phyloP scores from a whole-genome alignment of 2,797 vertebrate species.

The Buceros bicornis region DNA sequence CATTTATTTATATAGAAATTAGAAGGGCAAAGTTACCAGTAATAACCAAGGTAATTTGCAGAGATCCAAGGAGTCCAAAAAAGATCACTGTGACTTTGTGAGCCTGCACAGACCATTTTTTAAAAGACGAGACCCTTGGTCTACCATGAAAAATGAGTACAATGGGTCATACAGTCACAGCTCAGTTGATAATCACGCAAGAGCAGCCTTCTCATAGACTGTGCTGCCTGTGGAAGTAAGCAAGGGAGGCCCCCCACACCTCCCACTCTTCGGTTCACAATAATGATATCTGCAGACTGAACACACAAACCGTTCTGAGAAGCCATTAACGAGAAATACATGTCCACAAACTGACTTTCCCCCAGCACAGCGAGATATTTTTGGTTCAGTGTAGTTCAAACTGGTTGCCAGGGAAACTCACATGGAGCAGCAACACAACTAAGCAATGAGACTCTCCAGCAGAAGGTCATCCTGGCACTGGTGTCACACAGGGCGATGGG shows the following conservation, averaged over 20 bases:
- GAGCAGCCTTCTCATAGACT: not conserved
- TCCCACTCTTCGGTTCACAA: not conserved
- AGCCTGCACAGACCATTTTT: not conserved
- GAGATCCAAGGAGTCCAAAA: not conserved
- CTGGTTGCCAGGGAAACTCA: conserved; percentile 48
- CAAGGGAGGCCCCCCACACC: rapidly evolving
- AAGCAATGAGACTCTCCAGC: conserved; percentile 14
- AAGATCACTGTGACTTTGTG: not conserved
- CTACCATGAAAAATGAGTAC: not conserved
- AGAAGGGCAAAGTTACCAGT: not conserved
- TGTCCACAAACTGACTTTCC: conserved; percentile 7
- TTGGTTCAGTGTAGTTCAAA: conserved; percentile 26
- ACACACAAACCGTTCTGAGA: not conserved
- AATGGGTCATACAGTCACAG: not conserved
- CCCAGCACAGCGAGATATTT: conserved; percentile 39
- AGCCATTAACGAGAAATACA: conserved; percentile 2
- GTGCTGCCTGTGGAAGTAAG: not conserved
- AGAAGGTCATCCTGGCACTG: conserved; percentile 36
- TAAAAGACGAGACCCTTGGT: rapidly evolving
- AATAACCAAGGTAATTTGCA: not conserved
- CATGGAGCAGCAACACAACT: not conserved
- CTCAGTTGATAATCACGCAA: not conserved
- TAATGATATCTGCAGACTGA: not conserved
- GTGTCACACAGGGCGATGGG: conserved; percentile 14
- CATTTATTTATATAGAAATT: not conserved